Evolutionary conservation across 2,113 vertebrate genomes (phyloP), one percentile per base, ranked within the genome.

Genomic region (Sebastes schlegelii): DNA sequence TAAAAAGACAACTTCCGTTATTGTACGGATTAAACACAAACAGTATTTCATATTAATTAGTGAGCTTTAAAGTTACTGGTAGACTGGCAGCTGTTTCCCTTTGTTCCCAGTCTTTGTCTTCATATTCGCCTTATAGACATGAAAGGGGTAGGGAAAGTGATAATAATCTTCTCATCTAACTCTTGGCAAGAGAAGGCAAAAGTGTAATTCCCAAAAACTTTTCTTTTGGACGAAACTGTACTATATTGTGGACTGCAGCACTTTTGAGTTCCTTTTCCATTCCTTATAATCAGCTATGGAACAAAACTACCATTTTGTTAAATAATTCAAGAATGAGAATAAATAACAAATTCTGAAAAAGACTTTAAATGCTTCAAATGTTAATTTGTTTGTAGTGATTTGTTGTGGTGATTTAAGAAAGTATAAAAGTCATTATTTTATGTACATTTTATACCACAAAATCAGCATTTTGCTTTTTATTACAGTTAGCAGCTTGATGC

Each of bases 401-500:
- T 34, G 2, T 17, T 14, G 4, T 17, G 17, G 14, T 51, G 43
- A 60, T 49, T 51, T 40, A 48, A n/a, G 11, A 52, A 54, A 8
- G 13, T 19, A 8, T 12, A 17, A 55, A 57, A 23, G 4, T 21
- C 49, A 62, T 12, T 6, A 79, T 63, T 13, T 6, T 8, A 43
- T 45, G 13, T 46, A n/a, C 11, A 65, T 55, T 5, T 45, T 46
- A 34, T 34, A 9, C 42, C 4, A 48, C 16, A 57, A 8, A 67
- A 66, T 34, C 21, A 71, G 34, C 52, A 57, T 73, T 80, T 8
- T 42, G 58, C 13, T 45, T 26, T 48, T 34, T 19, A 8, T 64
- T 54, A 49, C 61, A 74, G 34, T 6, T 34, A 55, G 13, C 62
- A 60, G 51, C 49, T 4, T 71, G 77, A 79, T 71, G 49, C 60